phyloP scores from a whole-genome alignment of 2,888 invertebrate genomes.

The Mellilla xanthometata region DNA sequence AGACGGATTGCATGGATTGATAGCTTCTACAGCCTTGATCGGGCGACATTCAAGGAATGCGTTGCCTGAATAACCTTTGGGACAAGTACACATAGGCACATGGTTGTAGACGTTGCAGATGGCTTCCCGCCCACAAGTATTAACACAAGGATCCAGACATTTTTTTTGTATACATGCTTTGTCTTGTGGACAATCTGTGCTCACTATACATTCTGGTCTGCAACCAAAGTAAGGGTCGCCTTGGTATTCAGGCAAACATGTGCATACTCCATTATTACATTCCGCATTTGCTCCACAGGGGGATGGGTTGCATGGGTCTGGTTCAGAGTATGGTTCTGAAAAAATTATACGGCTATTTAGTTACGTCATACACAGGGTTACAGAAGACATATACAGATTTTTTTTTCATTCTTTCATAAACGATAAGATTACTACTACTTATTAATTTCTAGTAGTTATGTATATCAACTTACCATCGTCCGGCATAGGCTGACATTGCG shows the following conservation, averaged over 20 bases:
- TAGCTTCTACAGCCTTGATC: slow-evolving; percentile 51
- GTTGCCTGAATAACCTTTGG: slow-evolving; percentile 85
- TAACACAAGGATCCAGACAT: slow-evolving; percentile 90
- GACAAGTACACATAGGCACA: slow-evolving; percentile 83
- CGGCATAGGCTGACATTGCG: slow-evolving; percentile 59
- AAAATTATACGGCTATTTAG: too few relatives aligned
- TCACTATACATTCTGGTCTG: slow-evolving; percentile 91
- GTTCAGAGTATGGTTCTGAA: slow-evolving; percentile 51
- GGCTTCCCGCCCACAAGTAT: slow-evolving; percentile 89
- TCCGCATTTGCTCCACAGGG: slow-evolving; percentile 88
- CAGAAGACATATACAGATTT: too few relatives aligned
- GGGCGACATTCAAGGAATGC: slow-evolving; percentile 85
- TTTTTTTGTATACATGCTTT: slow-evolving; percentile 88
- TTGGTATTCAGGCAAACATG: slow-evolving; percentile 87
- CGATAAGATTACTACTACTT: not conserved
- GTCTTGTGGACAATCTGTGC: slow-evolving; percentile 87
- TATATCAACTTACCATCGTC: slow-evolving; percentile 58
- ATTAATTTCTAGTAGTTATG: not conserved
- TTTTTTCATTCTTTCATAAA: too few relatives aligned
- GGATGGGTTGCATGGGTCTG: slow-evolving; percentile 85
- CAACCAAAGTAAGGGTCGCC: slow-evolving; percentile 91
- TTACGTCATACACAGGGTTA: too few relatives aligned
- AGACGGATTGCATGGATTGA: slow-evolving; percentile 86
- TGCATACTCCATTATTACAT: slow-evolving; percentile 86
- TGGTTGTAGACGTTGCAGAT: slow-evolving; percentile 87